These are phyloP conservation scores for Noctua fimbriata DNA, from an alignment of 2,888 invertebrate genomes.

Conservation along the genomic window DNA sequence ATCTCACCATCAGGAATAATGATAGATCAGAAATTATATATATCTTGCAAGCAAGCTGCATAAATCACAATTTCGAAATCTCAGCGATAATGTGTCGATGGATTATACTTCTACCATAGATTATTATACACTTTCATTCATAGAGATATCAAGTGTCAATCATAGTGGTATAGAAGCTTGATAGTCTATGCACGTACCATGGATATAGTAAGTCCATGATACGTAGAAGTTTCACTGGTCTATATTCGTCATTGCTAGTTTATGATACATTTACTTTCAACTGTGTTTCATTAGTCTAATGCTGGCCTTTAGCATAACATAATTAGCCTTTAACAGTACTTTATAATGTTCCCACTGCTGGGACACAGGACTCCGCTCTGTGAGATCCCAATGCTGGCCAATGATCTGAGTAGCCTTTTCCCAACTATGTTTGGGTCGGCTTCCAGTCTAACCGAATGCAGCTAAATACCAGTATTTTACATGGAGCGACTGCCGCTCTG, in stretches of 20 bases:
- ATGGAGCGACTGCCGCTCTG: too few relatives aligned
- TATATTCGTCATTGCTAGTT: conserved; percentile 19
- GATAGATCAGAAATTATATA: conserved; percentile 6
- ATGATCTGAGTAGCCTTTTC: neutral
- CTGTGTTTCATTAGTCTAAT: neutral
- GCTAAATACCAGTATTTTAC: too few relatives aligned
- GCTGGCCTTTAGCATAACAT: neutral
- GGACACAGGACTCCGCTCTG: neutral
- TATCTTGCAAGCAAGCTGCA: neutral
- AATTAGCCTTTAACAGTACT: neutral
- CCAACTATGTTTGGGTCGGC: neutral
- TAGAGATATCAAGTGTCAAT: conserved; percentile 59
- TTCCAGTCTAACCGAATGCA: neutral
- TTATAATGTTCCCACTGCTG: neutral
- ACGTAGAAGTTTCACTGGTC: conserved; percentile 53
- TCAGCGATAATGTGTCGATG: conserved; percentile 12
- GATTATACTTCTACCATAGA: conserved; percentile 36
- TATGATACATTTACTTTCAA: conserved; percentile 45
- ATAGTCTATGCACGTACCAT: conserved; percentile 52
- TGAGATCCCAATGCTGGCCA: neutral
- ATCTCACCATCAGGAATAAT: neutral
- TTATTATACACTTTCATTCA: conserved; percentile 53
- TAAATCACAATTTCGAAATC: conserved; percentile 30
- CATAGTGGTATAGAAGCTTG: conserved; percentile 40
- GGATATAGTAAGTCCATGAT: conserved; percentile 46